Conservation (phyloP, 2,113 vertebrate genomes). For the Dinomys branickii region DNA sequence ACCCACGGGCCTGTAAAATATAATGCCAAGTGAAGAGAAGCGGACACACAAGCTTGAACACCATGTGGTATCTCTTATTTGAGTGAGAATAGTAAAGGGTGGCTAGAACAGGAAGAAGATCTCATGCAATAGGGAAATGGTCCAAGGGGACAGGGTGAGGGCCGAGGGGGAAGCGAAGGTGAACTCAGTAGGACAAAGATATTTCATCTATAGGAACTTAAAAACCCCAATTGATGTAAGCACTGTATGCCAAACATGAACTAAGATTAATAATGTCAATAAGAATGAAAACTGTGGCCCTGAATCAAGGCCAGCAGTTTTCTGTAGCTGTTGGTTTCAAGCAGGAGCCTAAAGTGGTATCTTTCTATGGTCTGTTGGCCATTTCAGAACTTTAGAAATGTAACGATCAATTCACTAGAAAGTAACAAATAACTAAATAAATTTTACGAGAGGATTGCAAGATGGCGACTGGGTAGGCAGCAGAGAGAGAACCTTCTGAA, state of each 20-base stretch:
- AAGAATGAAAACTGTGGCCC: neutral
- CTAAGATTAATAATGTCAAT: neutral
- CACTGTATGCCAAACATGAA: neutral
- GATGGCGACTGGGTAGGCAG: too few relatives aligned
- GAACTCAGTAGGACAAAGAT: neutral
- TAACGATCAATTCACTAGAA: too few relatives aligned
- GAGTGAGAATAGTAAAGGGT: neutral
- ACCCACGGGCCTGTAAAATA: neutral
- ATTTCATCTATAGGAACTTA: neutral
- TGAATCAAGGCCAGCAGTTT: too few relatives aligned
- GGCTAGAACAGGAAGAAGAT: too few relatives aligned
- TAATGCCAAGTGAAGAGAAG: neutral
- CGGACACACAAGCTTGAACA: neutral
- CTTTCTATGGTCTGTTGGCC: too few relatives aligned
- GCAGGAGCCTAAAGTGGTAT: too few relatives aligned
- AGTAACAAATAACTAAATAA: too few relatives aligned
- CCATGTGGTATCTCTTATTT: neutral
- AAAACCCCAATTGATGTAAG: neutral
- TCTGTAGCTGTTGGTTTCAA: too few relatives aligned
- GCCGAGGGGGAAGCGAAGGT: neutral
- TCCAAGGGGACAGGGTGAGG: neutral
- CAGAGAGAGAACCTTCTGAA: too few relatives aligned
- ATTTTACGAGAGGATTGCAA: too few relatives aligned
- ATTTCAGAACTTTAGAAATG: too few relatives aligned
- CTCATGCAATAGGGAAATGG: neutral